These are phyloP conservation scores for Solenodon paradoxus DNA, from an alignment of 2,113 vertebrate genomes.

Conservation along the genomic window DNA sequence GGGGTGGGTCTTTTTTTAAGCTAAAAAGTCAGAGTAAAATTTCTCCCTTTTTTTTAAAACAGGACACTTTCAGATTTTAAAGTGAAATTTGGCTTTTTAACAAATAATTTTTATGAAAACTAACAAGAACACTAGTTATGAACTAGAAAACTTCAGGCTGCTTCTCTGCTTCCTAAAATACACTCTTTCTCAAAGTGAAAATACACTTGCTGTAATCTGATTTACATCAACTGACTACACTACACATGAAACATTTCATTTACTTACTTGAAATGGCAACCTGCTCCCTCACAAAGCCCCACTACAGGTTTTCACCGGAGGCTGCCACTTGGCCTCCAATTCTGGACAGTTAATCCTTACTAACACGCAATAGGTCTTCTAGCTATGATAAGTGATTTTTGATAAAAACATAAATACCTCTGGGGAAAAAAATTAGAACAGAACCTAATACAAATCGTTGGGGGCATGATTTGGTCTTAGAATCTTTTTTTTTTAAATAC, in stretches of 20 bases:
- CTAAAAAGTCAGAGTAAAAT: neutral
- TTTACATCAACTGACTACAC: conserved; percentile 54
- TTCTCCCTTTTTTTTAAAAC: neutral
- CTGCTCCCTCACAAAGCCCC: neutral
- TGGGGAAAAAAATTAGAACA: neutral
- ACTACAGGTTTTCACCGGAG: neutral
- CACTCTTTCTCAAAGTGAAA: conserved; percentile 74
- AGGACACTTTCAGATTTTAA: conserved; percentile 3
- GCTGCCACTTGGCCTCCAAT: neutral
- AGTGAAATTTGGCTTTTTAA: conserved; percentile 61
- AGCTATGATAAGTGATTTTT: neutral
- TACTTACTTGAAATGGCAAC: conserved; percentile 37
- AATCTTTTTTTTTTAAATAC: neutral
- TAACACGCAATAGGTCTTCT: neutral
- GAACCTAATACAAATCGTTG: neutral
- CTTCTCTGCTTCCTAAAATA: conserved; percentile 71
- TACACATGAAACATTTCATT: conserved; percentile 24
- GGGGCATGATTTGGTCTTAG: neutral
- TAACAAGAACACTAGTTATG: conserved; percentile 57
- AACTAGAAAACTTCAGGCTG: conserved; percentile 54
- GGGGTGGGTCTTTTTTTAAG: neutral
- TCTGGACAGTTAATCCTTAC: neutral
- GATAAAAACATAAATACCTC: neutral
- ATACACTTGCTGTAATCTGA: conserved; percentile 53
- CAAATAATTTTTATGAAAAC: conserved; percentile 62